Conservation (phyloP, 2,113 vertebrate species). For the Rallus limicola region DNA sequence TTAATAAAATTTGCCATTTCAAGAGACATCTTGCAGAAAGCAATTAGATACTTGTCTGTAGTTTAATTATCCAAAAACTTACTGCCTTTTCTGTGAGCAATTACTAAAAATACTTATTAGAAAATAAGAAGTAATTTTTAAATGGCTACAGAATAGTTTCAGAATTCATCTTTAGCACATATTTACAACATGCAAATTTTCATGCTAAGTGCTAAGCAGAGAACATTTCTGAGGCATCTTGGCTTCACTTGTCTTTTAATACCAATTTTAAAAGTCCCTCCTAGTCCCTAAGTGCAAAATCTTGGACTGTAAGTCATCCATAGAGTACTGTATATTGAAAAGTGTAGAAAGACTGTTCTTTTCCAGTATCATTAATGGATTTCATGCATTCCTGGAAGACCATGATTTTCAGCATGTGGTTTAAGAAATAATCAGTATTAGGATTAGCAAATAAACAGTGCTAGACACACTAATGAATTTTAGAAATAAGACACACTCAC, state of each 20-base stretch:
- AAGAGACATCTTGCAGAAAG: neutral
- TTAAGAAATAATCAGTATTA: neutral
- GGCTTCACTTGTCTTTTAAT: neutral
- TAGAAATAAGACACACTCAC: neutral
- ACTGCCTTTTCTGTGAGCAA: neutral
- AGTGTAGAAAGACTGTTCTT: neutral
- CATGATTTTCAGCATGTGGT: neutral
- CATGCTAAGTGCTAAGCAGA: neutral
- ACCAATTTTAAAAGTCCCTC: neutral
- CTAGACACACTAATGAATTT: neutral
- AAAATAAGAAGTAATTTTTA: neutral
- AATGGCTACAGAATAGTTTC: neutral
- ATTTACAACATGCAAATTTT: neutral
- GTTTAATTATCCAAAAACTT: neutral
- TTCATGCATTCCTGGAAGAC: neutral
- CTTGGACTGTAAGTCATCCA: neutral
- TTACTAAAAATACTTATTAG: neutral
- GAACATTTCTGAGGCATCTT: neutral
- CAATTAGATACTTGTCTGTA: neutral
- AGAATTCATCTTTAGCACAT: neutral
- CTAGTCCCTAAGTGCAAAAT: neutral
- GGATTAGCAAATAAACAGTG: neutral
- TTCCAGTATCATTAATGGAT: neutral
- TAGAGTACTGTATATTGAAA: neutral
- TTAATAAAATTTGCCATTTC: neutral